phyloP scores from a whole-genome alignment of 2,113 vertebrate species.

The Actenoides hombroni region DNA sequence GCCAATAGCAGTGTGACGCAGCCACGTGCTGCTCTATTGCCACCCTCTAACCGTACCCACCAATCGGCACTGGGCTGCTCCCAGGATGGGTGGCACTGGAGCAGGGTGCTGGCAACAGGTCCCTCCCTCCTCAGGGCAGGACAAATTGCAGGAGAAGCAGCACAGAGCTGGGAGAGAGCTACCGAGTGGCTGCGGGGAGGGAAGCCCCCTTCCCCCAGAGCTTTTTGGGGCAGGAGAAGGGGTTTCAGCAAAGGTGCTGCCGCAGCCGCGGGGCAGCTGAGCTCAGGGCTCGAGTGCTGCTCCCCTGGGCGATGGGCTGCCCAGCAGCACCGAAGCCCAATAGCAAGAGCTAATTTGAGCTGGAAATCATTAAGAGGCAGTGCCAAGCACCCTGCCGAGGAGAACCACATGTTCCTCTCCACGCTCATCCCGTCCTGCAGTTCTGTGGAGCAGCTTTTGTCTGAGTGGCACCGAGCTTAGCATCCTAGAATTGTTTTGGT shows the following conservation, averaged over 20 bases:
- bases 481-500: background rate
- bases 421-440: rapidly evolving
- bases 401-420: rapidly evolving
- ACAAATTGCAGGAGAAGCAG: background rate
- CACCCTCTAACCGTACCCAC: background rate
- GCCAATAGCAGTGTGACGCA: background rate
- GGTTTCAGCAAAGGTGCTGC: background rate
- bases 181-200: rapidly evolving
- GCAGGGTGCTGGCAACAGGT: background rate
- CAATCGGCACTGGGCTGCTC: background rate
- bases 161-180: background rate
- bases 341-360: background rate
- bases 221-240: background rate
- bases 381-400: background rate
- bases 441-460: background rate
- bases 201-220: rapidly evolving
- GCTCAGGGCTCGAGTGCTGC: background rate
- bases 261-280: rapidly evolving
- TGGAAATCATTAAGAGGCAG: background rate
- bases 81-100: rapidly evolving
- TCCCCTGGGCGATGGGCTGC: background rate
- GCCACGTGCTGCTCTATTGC: rapidly evolving
- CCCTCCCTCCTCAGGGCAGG: background rate
- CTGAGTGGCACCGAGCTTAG: rapidly evolving
- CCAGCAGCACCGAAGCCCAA: rapidly evolving